These are phyloP conservation scores for Lepidotrigona ventralis DNA, from an alignment of 1,140 invertebrate species.

Conservation along the genomic window DNA sequence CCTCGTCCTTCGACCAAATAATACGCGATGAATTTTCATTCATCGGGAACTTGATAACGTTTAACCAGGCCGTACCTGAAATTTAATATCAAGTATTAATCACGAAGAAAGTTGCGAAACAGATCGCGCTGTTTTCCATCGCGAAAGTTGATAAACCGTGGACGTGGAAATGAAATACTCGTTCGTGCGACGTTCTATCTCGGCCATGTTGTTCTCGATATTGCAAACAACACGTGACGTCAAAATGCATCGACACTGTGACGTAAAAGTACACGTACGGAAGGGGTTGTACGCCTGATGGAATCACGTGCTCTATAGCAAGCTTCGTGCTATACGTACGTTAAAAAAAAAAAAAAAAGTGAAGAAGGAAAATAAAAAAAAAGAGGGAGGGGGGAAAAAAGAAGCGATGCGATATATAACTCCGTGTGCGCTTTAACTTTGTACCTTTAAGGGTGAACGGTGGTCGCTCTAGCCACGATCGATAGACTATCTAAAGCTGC, in stretches of 20 bases:
- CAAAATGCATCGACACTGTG: neutral
- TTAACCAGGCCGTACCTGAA: neutral
- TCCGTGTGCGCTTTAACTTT: constrained; percentile 35
- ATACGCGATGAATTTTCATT: no score
- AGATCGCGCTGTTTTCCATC: neutral
- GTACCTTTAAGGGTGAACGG: constrained; percentile 47
- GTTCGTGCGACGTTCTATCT: neutral
- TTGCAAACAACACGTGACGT: constrained; percentile 28
- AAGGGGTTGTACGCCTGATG: neutral
- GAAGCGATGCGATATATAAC: neutral
- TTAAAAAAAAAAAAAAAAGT: neutral
- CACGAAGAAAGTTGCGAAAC: neutral
- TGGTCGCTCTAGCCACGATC: constrained; percentile 49
- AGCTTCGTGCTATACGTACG: neutral
- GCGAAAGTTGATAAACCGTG: neutral
- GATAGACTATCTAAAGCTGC: constrained; percentile 57
- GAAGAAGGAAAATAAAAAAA: no score
- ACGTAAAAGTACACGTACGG: neutral
- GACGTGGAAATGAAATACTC: neutral
- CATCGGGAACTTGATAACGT: neutral
- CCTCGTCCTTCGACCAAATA: no score
- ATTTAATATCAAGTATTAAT: neutral
- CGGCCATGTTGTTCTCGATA: neutral
- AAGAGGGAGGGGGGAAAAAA: no score
- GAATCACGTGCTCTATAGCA: neutral